Base-by-base conservation (phyloP, 37 sponge, comb jelly and placozoan species). In the Geodia barretti region DNA sequence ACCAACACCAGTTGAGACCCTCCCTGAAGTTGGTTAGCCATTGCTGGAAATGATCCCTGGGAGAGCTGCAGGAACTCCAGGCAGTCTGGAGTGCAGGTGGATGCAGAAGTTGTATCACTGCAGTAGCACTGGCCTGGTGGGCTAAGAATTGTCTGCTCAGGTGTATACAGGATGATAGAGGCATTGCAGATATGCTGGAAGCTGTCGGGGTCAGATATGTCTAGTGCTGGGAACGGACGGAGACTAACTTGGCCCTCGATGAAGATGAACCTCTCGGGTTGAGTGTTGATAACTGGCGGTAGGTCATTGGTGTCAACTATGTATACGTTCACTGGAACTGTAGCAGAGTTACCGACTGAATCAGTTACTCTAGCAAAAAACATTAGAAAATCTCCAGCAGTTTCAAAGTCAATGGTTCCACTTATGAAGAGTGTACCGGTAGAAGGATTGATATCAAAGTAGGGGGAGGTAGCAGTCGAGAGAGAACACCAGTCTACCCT, bases 291-390 rank as follows among this genome's bases (percentile, higher is more conserved):
- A 1, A 39, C 39, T 20, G 89, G 92, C 3, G 73, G 43, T 1
- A 67, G 25, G 68, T 91, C 92, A 81, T 91, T 91, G 36, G 35
- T 66, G 59, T 91, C 87, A 7, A 69, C 11, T 4, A 91, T 43
- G 35, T 14, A 20, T 29, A 83, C 42, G 8, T 26, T 77, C 42
- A 88, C 88, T 24, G 9, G 4, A 59, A 68, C 77, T 7, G 63
- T 47, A 21, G 58, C 79, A 8, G 25, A 5, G 14, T 59, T 66
- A 24, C 26, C 41, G 5, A 63, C 73, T 29, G 81, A 42, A 24
- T 73, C 81, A 34, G 23, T 23, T 3, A 79, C 79, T 58, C 41
- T 63, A 11, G 79, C 74, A 34, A 11, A 60, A 79, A 39, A 68
- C 39, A 20, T 25, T 28, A 63, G 7, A 14, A 34, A 3, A 38